phyloP scores from a whole-genome alignment of 2,113 vertebrate species.

The Nannospalax galili region DNA sequence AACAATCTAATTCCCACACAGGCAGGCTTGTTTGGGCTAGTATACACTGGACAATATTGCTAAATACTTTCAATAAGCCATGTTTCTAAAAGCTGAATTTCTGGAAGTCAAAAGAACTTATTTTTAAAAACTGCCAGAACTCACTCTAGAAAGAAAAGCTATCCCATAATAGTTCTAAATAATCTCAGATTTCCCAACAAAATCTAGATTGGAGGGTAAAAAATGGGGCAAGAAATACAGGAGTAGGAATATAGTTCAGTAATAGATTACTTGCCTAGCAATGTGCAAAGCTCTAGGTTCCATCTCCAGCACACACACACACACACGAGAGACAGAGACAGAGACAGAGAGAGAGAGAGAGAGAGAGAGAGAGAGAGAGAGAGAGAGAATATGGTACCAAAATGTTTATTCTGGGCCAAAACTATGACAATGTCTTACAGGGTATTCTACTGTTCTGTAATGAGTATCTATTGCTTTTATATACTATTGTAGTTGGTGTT shows the following conservation, averaged over 20 bases:
- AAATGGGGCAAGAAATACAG: background rate
- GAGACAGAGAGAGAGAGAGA: background rate
- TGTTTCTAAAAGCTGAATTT: background rate
- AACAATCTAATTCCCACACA: background rate
- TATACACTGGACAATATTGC: background rate
- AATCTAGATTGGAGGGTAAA: background rate
- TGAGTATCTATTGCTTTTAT: background rate
- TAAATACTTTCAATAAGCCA: background rate
- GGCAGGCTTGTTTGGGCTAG: background rate
- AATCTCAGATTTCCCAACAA: conserved; percentile 20
- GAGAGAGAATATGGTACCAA: background rate
- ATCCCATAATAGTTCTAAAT: background rate
- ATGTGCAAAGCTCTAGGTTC: background rate
- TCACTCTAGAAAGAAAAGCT: background rate
- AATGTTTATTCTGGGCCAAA: background rate
- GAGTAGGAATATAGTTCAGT: background rate
- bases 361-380: no score
- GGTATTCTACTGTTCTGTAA: background rate
- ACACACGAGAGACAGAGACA: no score
- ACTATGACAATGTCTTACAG: background rate
- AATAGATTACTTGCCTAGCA: background rate
- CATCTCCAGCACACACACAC: background rate
- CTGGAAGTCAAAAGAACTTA: background rate
- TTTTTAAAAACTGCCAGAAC: background rate
- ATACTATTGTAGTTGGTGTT: background rate